phyloP scores from a whole-genome alignment of 1,140 invertebrate genomes.

The Pentalonia nigronervosa region DNA sequence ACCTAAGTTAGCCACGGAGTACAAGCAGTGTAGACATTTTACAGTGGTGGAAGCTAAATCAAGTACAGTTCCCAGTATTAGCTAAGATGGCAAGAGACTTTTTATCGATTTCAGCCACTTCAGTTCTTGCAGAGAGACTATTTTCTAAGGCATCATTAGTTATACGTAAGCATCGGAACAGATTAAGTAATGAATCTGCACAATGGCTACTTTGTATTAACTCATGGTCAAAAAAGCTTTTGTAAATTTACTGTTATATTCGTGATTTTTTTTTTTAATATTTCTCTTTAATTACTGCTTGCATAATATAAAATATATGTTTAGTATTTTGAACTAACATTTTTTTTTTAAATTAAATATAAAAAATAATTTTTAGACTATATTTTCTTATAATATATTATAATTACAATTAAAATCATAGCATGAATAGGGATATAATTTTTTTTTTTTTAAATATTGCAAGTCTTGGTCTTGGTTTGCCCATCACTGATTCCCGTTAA shows the following conservation, averaged over 20 bases:
- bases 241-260: background rate
- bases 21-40: slow-evolving; percentile 11
- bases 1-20: background rate
- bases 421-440: no score
- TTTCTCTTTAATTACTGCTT: background rate
- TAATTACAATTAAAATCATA: no score
- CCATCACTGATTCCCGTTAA: no score
- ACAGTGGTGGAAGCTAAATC: slow-evolving; percentile 24
- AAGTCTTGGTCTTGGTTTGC: no score
- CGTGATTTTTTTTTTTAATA: background rate
- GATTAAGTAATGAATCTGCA: slow-evolving; percentile 4
- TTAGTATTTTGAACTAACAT: no score
- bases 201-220: slow-evolving; percentile 6
- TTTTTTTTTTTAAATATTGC: no score
- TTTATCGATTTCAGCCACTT: slow-evolving; percentile 32
- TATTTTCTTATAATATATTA: no score
- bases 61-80: slow-evolving; percentile 21
- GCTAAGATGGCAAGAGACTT: slow-evolving; percentile 22
- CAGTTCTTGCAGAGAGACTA: slow-evolving; percentile 23
- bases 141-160: slow-evolving; percentile 35
- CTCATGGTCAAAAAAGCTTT: background rate
- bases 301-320: no score
- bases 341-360: no score
- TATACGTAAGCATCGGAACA: background rate
- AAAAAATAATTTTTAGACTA: no score